Percentiles rank a stretch among this genome's conserved stretches.
These are phyloP conservation scores for Eupithecia subumbrata DNA, from an alignment of 2,888 invertebrate species.

Conservation along the genomic window DNA sequence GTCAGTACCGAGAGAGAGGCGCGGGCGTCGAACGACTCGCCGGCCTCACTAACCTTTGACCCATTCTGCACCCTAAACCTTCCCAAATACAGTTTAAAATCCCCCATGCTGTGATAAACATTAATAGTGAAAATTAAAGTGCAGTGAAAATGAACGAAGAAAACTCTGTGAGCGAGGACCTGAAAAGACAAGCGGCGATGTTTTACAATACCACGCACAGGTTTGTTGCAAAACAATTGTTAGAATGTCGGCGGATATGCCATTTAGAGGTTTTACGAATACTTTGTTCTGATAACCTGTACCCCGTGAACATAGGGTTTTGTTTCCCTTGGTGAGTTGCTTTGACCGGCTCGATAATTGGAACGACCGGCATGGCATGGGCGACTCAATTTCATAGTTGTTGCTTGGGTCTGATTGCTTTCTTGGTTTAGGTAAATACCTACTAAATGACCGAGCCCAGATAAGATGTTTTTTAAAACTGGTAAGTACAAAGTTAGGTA, in stretches of 20 bases:
- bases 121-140: slow-evolving; percentile 51
- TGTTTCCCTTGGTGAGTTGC: slow-evolving; percentile 17
- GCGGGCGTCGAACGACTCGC: slow-evolving; percentile 75
- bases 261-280: slow-evolving; percentile 31
- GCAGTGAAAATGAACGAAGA: slow-evolving; percentile 72
- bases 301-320: slow-evolving; percentile 29
- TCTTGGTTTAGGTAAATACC: slow-evolving; percentile 2
- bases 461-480: neutral
- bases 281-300: slow-evolving; percentile 18
- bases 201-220: slow-evolving; percentile 79
- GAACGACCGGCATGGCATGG: slow-evolving; percentile 5
- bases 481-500: neutral
- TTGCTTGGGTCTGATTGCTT: slow-evolving; percentile 12
- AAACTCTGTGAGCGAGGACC: slow-evolving; percentile 70
- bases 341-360: neutral
- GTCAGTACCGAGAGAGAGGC: slow-evolving; percentile 66
- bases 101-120: slow-evolving; percentile 36
- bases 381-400: slow-evolving; percentile 5
- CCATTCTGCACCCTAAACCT: slow-evolving; percentile 44
- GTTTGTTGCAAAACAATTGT: slow-evolving; percentile 60
- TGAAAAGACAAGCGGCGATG: slow-evolving; percentile 79
- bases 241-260: slow-evolving; percentile 50
- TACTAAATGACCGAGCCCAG: neutral
- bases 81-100: slow-evolving; percentile 35
- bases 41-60: slow-evolving; percentile 61